Percentiles rank a stretch among this genome's conserved stretches.
Conservation (phyloP, 1,140 invertebrate genomes). For the Euborellia annulipes region DNA sequence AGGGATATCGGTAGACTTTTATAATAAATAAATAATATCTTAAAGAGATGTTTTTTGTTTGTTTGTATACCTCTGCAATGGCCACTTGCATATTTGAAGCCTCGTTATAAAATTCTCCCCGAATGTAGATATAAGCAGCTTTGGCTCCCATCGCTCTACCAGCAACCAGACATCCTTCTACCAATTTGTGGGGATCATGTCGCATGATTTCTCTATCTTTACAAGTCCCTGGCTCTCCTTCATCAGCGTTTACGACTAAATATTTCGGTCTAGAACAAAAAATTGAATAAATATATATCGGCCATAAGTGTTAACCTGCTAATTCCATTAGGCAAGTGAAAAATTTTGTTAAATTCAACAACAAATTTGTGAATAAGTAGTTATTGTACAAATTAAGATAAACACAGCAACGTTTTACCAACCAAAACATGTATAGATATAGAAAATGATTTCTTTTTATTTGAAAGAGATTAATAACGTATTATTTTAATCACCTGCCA, state of each 20-base stretch:
- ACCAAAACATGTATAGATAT: too few relatives aligned
- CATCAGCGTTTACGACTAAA: slow-evolving; percentile 96
- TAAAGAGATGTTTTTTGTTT: too few relatives aligned
- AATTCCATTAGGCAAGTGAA: background rate
- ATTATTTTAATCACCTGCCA: slow-evolving; percentile 41
- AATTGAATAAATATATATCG: slow-evolving; percentile 2
- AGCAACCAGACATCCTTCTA: slow-evolving; percentile 94
- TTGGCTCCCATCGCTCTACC: slow-evolving; percentile 91
- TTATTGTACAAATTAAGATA: too few relatives aligned
- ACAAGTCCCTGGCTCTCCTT: slow-evolving; percentile 98
- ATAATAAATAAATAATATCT: too few relatives aligned
- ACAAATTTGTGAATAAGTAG: too few relatives aligned
- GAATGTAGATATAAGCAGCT: slow-evolving; percentile 98
- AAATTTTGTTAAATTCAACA: too few relatives aligned
- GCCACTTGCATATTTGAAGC: slow-evolving; percentile 96
- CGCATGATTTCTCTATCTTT: slow-evolving; percentile 98
- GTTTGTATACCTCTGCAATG: slow-evolving; percentile 92
- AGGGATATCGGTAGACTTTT: too few relatives aligned
- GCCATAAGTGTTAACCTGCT: background rate
- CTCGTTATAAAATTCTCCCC: slow-evolving; percentile 99
- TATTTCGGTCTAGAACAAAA: slow-evolving; percentile 69
- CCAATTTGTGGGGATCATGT: slow-evolving; percentile 94
- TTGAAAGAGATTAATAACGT: background rate
- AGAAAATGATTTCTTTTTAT: background rate
- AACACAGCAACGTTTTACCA: too few relatives aligned